Conservation (phyloP, 2,113 vertebrate species). For the Myotis davidii region DNA sequence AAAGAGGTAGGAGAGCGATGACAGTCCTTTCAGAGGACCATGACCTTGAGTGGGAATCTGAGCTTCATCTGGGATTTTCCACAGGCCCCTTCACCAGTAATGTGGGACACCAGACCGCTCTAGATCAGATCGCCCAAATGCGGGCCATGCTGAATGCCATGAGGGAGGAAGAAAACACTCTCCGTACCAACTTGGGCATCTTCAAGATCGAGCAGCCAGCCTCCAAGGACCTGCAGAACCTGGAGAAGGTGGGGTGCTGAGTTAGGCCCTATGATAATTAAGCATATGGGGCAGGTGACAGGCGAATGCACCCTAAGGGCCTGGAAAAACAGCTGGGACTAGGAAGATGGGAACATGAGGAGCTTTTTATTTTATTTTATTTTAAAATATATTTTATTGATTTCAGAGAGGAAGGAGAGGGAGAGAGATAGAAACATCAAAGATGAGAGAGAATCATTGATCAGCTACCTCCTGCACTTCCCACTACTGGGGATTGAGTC, state of each 20-base stretch:
- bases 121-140: constrained; percentile 80
- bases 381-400: too few species aligned
- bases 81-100: constrained; percentile 86
- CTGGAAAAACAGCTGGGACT: not conserved
- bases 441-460: too few species aligned
- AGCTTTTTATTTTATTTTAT: not conserved
- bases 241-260: constrained; percentile 84
- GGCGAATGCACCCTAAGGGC: not conserved
- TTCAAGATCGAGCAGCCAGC: constrained; percentile 87
- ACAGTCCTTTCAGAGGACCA: not conserved
- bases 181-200: constrained; percentile 84
- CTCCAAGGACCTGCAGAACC: constrained; percentile 87
- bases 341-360: not conserved
- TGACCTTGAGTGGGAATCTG: not conserved
- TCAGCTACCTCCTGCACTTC: too few species aligned
- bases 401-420: too few species aligned
- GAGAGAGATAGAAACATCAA: too few species aligned
- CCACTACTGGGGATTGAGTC: too few species aligned
- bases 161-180: constrained; percentile 84
- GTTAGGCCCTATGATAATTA: not conserved
- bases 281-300: not conserved
- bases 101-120: constrained; percentile 73
- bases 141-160: constrained; percentile 81
- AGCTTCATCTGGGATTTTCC: not conserved
- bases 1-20: not conserved